phyloP scores from a whole-genome alignment of 1,140 invertebrate species.

The Lasioglossum baleicum region DNA sequence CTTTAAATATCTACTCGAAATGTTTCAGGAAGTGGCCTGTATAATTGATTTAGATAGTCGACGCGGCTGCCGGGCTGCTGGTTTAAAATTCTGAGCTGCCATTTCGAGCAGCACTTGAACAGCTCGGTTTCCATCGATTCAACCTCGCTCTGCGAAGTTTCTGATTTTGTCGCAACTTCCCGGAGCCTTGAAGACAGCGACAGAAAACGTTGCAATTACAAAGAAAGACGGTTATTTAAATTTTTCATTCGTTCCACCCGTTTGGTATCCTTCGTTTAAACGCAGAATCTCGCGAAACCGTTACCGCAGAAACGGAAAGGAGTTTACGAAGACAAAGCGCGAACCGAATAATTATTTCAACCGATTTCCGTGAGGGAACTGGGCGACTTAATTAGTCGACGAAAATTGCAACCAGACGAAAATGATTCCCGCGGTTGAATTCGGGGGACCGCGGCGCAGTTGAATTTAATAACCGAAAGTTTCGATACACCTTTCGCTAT shows the following conservation, averaged over 20 bases:
- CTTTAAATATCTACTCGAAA: background rate
- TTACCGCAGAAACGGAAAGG: too few species aligned
- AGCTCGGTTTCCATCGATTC: background rate
- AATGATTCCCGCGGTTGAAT: conserved; percentile 42
- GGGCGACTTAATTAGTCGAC: conserved; percentile 6
- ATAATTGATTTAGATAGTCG: background rate
- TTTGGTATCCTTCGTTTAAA: too few species aligned
- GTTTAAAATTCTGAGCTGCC: background rate
- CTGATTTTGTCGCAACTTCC: background rate
- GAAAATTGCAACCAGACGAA: conserved; percentile 6
- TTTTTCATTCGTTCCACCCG: too few species aligned
- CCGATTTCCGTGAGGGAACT: too few species aligned
- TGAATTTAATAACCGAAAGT: conserved; percentile 68
- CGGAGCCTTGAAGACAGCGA: background rate
- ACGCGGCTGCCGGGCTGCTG: background rate
- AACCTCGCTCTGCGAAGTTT: background rate
- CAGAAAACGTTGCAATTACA: background rate
- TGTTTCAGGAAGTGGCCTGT: background rate
- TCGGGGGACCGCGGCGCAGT: conserved; percentile 27
- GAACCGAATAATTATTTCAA: too few species aligned
- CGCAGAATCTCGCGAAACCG: too few species aligned
- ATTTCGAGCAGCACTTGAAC: background rate
- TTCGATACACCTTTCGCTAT: conserved; percentile 53
- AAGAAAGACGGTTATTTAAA: background rate
- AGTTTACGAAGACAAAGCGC: too few species aligned